These are phyloP conservation scores for Babylonia areolata DNA, from an alignment of 1,140 invertebrate species.

Conservation along the genomic window DNA sequence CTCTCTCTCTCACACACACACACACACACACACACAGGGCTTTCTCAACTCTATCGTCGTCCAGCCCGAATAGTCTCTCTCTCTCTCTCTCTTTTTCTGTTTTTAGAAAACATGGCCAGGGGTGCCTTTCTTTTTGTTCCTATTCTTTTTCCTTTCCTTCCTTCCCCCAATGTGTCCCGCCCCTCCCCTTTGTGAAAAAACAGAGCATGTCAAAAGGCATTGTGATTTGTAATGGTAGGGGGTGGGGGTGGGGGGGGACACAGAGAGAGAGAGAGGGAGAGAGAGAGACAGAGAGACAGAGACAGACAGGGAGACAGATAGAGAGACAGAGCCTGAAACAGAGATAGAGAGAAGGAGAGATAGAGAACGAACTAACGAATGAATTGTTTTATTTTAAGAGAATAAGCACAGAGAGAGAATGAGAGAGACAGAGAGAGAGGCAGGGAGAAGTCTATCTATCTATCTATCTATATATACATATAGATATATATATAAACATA, in stretches of 20 bases:
- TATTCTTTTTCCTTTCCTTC: background rate
- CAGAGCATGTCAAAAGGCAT: too few relatives aligned
- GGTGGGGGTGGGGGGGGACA: background rate
- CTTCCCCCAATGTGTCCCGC: background rate
- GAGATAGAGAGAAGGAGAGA: background rate
- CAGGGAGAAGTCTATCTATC: background rate
- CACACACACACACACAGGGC: too few relatives aligned
- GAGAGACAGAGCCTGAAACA: background rate
- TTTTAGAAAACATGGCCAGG: background rate
- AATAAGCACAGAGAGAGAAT: background rate
- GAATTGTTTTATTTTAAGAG: too few relatives aligned
- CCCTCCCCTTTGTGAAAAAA: too few relatives aligned
- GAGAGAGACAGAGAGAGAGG: background rate
- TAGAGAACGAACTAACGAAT: background rate
- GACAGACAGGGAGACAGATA: background rate
- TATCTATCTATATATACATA: too few relatives aligned
- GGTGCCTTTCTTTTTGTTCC: background rate
- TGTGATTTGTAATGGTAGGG: too few relatives aligned
- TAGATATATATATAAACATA: background rate
- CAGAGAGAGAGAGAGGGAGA: background rate
- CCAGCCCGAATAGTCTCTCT: too few relatives aligned
- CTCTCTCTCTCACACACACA: background rate
- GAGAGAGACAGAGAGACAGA: background rate
- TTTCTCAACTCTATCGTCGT: too few relatives aligned
- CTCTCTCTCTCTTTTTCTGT: background rate